Conservation (phyloP, 2,888 invertebrate genomes). For the Diaphora mendica region DNA sequence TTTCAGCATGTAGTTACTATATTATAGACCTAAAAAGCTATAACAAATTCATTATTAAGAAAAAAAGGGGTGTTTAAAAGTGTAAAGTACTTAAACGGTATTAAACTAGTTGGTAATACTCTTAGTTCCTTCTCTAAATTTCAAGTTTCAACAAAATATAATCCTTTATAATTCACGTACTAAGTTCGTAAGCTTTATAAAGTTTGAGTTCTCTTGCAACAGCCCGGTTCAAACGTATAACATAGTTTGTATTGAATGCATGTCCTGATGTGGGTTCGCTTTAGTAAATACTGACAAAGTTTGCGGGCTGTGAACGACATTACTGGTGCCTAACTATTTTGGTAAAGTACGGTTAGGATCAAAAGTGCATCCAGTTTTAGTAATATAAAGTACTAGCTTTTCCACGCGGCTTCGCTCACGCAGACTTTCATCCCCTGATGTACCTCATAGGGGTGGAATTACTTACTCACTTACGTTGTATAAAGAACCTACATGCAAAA, state of each 20-base stretch:
- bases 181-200: conserved; percentile 5
- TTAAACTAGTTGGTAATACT: neutral
- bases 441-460: too few relatives aligned
- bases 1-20: too few relatives aligned
- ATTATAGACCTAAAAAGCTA: neutral
- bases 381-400: neutral
- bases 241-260: conserved; percentile 22
- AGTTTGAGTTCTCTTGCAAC: conserved; percentile 18
- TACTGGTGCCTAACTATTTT: conserved; percentile 13
- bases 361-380: neutral
- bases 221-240: conserved; percentile 3
- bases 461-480: too few relatives aligned
- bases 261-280: conserved; percentile 17
- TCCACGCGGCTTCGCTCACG: too few relatives aligned
- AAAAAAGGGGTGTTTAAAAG: neutral
- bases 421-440: too few relatives aligned
- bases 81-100: neutral
- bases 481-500: too few relatives aligned
- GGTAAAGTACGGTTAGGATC: conserved; percentile 2
- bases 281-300: conserved; percentile 18
- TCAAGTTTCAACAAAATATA: neutral
- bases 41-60: neutral
- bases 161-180: conserved; percentile 8
- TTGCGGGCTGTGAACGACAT: conserved; percentile 13
- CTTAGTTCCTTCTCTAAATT: neutral